Evolutionary conservation across 2,113 vertebrate species (phyloP).

Genomic region (Thunnus thynnus): DNA sequence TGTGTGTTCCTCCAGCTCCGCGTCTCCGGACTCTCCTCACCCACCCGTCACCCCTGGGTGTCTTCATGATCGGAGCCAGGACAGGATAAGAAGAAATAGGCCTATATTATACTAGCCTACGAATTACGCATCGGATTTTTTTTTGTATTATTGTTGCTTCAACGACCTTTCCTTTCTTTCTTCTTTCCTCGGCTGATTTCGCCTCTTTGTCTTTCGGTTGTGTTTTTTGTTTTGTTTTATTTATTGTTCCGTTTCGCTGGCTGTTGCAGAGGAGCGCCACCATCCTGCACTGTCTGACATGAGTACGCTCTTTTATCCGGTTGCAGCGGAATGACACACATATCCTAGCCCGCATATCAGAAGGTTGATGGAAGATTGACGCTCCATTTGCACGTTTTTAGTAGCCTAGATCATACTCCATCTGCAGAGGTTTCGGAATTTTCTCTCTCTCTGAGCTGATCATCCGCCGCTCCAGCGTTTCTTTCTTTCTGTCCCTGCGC

Average conservation of each 20-base stretch:
- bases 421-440: constrained; percentile 57
- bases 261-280: constrained; percentile 78
- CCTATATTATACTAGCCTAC: not conserved
- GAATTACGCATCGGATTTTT: constrained; percentile 52
- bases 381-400: constrained; percentile 55
- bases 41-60: constrained; percentile 61
- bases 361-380: constrained; percentile 75
- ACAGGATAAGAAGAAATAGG: constrained; percentile 59
- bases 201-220: constrained; percentile 51
- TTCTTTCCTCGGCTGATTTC: constrained; percentile 61
- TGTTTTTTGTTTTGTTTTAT: constrained; percentile 61
- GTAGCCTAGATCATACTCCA: constrained; percentile 46
- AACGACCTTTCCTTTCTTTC: constrained; percentile 17
- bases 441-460: constrained; percentile 47
- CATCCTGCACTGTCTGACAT: constrained; percentile 75
- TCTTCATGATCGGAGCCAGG: constrained; percentile 71
- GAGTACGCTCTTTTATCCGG: constrained; percentile 66
- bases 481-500: constrained; percentile 61
- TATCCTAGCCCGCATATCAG: constrained; percentile 59
- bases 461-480: constrained; percentile 50
- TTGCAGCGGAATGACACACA: constrained; percentile 79
- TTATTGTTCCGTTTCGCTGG: constrained; percentile 61
- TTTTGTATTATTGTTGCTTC: constrained; percentile 51
- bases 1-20: constrained; percentile 67
- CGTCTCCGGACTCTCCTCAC: constrained; percentile 66